These are phyloP conservation scores for Diogma glabrata DNA, from an alignment of 2,888 invertebrate genomes.

Conservation along the genomic window DNA sequence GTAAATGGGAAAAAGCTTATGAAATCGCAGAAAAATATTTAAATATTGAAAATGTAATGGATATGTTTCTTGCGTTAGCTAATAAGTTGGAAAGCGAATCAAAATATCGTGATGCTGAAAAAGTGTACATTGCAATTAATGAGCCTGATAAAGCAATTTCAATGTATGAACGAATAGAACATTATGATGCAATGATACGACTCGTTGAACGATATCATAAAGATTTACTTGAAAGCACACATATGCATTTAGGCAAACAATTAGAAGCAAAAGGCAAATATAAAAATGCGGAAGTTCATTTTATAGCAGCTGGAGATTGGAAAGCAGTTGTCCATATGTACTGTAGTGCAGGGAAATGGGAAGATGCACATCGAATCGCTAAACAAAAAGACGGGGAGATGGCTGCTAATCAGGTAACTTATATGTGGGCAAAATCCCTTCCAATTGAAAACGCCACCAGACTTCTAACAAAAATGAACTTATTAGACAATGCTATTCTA, in stretches of 20 bases:
- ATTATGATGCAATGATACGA: constrained; percentile 84
- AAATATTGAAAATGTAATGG: constrained; percentile 55
- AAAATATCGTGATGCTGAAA: constrained; percentile 73
- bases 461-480: constrained; percentile 71
- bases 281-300: constrained; percentile 87
- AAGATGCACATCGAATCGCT: constrained; percentile 75
- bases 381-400: constrained; percentile 48
- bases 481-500: constrained; percentile 78
- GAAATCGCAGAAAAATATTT: constrained; percentile 63
- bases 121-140: constrained; percentile 78
- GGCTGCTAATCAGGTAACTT: constrained; percentile 63
- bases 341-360: constrained; percentile 72
- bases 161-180: constrained; percentile 88
- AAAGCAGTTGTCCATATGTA: constrained; percentile 86
- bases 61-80: constrained; percentile 77
- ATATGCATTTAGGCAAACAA: constrained; percentile 81
- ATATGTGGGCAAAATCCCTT: constrained; percentile 88
- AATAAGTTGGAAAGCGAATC: constrained; percentile 64
- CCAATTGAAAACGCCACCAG: constrained; percentile 90
- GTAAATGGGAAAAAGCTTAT: constrained; percentile 79
- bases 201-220: constrained; percentile 80
- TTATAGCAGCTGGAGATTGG: constrained; percentile 71
- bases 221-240: constrained; percentile 77
- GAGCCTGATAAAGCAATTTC: constrained; percentile 88
- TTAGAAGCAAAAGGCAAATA: constrained; percentile 77